Conservation (phyloP, 2,888 invertebrate genomes). For the Macaria notata region DNA sequence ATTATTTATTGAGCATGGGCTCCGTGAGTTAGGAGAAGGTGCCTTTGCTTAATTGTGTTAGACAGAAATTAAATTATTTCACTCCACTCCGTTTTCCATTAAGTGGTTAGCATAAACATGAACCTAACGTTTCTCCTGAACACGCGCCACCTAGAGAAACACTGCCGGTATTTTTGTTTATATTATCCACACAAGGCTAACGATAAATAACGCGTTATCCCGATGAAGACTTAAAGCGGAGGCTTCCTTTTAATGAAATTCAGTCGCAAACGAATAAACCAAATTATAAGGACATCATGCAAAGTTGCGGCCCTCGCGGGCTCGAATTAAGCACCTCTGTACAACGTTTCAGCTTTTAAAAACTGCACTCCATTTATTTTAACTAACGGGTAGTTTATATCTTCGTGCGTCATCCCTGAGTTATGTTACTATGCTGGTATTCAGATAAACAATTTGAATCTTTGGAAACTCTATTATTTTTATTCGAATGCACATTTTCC, state of each 20-base stretch:
- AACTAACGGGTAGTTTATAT: constrained; percentile 17
- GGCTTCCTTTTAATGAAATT: constrained; percentile 21
- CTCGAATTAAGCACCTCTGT: constrained; percentile 16
- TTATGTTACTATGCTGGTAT: constrained; percentile 22
- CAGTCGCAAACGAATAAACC: constrained; percentile 18
- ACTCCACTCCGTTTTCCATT: constrained; percentile 16
- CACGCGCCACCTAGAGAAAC: neutral
- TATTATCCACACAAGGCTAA: constrained; percentile 13
- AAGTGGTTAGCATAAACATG: constrained; percentile 9
- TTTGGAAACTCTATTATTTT: constrained; percentile 21
- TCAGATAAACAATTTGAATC: constrained; percentile 24
- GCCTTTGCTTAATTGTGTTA: constrained; percentile 4
- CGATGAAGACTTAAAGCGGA: constrained; percentile 18
- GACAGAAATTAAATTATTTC: constrained; percentile 22
- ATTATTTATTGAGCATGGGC: constrained; percentile 4
- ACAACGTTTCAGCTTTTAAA: constrained; percentile 10
- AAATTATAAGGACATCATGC: constrained; percentile 20
- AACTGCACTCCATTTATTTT: constrained; percentile 22
- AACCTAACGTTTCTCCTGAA: constrained; percentile 1
- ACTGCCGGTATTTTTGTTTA: constrained; percentile 13
- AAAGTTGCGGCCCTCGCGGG: constrained; percentile 8
- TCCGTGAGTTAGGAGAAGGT: constrained; percentile 4
- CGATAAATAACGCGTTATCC: constrained; percentile 23
- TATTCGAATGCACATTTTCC: constrained; percentile 16
- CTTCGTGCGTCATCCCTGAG: constrained; percentile 21